Conservation (phyloP, 2,113 vertebrate genomes). For the Theropithecus gelada region DNA sequence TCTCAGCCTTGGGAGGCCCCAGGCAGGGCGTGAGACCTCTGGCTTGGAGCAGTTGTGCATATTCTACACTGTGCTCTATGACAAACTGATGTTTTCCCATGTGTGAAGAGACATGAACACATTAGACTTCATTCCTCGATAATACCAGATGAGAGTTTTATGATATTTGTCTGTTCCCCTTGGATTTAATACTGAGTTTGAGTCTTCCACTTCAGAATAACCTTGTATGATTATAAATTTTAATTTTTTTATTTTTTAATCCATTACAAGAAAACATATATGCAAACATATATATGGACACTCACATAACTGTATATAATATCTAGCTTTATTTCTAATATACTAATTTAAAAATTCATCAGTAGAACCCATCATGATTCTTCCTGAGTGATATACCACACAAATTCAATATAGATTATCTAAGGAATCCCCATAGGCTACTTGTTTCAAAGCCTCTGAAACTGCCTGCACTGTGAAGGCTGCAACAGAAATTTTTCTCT, state of each 20-base stretch:
- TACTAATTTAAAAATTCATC: not conserved
- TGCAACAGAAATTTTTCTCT: slow-evolving; percentile 90
- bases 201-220: too few species aligned
- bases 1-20: not conserved
- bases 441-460: slow-evolving; percentile 86
- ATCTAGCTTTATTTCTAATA: not conserved
- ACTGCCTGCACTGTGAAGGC: slow-evolving; percentile 93
- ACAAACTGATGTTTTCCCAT: too few species aligned
- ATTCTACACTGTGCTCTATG: not conserved
- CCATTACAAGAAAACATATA: not conserved
- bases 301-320: not conserved
- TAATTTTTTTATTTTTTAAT: not conserved
- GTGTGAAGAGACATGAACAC: too few species aligned
- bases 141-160: too few species aligned
- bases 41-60: too few species aligned
- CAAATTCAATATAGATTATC: not conserved
- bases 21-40: not conserved
- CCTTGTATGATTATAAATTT: too few species aligned
- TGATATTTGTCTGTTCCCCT: too few species aligned
- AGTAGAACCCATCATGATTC: not conserved
- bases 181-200: too few species aligned
- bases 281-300: too few species aligned
- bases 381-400: not conserved
- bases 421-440: not conserved
- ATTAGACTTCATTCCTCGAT: too few species aligned